These are phyloP conservation scores for Dendrolimus houi DNA, from an alignment of 2,888 invertebrate genomes.

Conservation along the genomic window DNA sequence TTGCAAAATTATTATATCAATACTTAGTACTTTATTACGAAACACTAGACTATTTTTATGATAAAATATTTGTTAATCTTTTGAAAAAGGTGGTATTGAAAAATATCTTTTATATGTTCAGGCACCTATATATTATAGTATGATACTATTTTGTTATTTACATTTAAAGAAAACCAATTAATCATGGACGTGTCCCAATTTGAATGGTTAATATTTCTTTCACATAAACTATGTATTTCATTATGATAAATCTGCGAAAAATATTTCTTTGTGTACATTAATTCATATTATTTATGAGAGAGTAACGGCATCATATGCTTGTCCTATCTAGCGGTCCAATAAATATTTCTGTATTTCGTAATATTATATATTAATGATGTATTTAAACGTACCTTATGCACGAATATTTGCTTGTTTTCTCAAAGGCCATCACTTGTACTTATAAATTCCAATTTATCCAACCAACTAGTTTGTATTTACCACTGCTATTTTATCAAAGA, in stretches of 20 bases:
- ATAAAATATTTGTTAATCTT: constrained; percentile 10
- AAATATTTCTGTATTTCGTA: constrained; percentile 33
- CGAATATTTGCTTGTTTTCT: constrained; percentile 45
- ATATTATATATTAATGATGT: constrained; percentile 36
- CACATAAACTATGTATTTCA: constrained; percentile 39
- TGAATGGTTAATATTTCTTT: constrained; percentile 38
- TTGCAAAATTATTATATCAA: neutral
- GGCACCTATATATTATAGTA: constrained; percentile 59
- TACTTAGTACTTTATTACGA: neutral
- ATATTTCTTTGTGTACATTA: constrained; percentile 60
- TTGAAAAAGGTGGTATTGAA: constrained; percentile 48
- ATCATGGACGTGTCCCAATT: constrained; percentile 56
- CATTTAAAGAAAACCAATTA: constrained; percentile 39
- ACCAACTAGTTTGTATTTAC: constrained; percentile 18
- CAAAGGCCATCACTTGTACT: constrained; percentile 71
- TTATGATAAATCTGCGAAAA: constrained; percentile 68
- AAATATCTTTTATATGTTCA: constrained; percentile 60
- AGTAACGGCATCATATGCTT: constrained; percentile 57
- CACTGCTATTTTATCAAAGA: constrained; percentile 1
- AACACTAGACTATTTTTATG: neutral
- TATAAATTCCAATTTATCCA: constrained; percentile 40
- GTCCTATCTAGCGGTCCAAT: constrained; percentile 46
- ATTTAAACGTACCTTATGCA: constrained; percentile 35
- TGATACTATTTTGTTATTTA: constrained; percentile 32
- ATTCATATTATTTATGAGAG: constrained; percentile 41